A percentile compares a stretch with the other conserved stretches of the same genome.
Conservation (phyloP, 2,797 vertebrate genomes). For the Anas bernieri region DNA sequence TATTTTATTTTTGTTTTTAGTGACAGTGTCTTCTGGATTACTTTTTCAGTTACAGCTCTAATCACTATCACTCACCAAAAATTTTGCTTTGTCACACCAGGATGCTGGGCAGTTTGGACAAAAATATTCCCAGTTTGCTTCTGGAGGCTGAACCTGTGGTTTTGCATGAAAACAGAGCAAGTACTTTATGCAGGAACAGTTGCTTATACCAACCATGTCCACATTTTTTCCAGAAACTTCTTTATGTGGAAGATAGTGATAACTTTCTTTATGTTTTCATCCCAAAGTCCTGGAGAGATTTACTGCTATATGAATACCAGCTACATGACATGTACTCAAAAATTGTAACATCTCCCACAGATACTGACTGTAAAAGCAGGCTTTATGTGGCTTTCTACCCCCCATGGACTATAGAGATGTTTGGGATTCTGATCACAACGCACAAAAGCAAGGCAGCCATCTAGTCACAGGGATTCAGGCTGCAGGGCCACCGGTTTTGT, state of each 20-base stretch:
- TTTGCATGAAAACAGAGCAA: background rate
- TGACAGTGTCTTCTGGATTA: background rate
- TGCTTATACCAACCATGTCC: background rate
- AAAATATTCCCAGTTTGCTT: background rate
- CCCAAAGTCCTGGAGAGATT: background rate
- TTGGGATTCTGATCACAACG: background rate
- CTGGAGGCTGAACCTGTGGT: background rate
- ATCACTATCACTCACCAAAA: background rate
- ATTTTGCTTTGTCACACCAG: background rate
- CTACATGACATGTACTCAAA: accelerated
- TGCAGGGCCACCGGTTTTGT: background rate
- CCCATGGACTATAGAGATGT: background rate
- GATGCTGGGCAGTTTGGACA: background rate
- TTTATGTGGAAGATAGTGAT: background rate
- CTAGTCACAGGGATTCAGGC: background rate
- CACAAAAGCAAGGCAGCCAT: background rate
- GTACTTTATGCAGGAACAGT: background rate
- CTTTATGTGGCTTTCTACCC: background rate
- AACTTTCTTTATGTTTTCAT: background rate
- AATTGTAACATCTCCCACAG: background rate
- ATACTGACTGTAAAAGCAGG: background rate
- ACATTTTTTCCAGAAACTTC: background rate
- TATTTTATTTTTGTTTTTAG: background rate
- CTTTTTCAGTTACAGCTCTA: background rate
- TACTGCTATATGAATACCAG: background rate